Evolutionary conservation across 1,140 invertebrate genomes (phyloP), one percentile per base, ranked within the genome.

Genomic region (Microplitis demolitor): DNA sequence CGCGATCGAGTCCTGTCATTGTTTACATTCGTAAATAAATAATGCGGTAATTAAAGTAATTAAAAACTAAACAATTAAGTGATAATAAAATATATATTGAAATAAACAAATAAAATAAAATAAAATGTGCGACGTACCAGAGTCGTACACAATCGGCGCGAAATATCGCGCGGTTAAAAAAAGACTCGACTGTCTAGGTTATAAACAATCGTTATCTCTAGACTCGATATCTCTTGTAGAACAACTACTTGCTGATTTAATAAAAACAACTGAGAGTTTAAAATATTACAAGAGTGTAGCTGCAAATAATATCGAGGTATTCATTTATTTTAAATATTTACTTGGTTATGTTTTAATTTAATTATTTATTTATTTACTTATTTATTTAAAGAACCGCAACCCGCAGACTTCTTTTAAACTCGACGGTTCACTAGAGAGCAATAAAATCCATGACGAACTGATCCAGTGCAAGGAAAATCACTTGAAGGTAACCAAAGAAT

Each of bases 181-280:
- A 75, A 88, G 91, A 74, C 85, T 94, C 56, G 90, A 93, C 82
- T 88, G 88, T 67, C 88, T 95, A 68, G 94, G 94, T 14, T 95
- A 95, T 81, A 89, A 89, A 69, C 91, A 94, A 82, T 83, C 88
- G n/a, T 86, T 95, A 60, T 89, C 90, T 1, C 79, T 91, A 24
- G 94, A 96, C 76, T 90, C 91, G 74, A 83, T 95, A 35, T 91
- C 92, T 56, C 84, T 95, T 69, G 91, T 95, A 73, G 92, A 95
- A 86, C 91, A 90, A 82, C 83, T 96, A 71, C 82, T 94, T 70
- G 89, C 89, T 66, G 94, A 95, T 87, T 88, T 95, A 63, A 85
- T 95, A 67, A 90, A 93, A 81, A 95, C 94, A 16, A 95, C 93
- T 34, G 90, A 92, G 66, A 94, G 91, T 80, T 85, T 95, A 35